These are phyloP conservation scores for Melieria picta DNA, from an alignment of 2,888 invertebrate genomes.

Conservation along the genomic window DNA sequence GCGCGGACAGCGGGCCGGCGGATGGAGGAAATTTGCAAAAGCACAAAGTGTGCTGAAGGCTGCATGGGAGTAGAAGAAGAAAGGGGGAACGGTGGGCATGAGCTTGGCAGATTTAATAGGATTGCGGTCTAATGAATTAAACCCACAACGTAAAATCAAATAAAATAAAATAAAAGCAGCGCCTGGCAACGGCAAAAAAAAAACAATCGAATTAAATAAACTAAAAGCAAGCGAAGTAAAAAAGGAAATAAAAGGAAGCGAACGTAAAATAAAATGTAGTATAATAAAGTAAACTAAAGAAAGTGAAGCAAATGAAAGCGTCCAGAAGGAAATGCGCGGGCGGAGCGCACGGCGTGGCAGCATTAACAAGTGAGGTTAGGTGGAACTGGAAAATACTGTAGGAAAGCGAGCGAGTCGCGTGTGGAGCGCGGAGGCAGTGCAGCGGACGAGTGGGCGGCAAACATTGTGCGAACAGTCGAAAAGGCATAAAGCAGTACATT, in stretches of 20 bases:
- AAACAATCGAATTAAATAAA: background rate
- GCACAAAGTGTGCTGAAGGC: too few species aligned
- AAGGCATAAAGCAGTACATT: too few species aligned
- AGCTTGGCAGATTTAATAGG: slow-evolving; percentile 49
- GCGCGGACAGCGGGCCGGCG: too few species aligned
- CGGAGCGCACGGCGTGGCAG: background rate
- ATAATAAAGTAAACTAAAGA: slow-evolving; percentile 12
- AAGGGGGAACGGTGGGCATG: background rate
- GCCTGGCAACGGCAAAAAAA: slow-evolving; percentile 20
- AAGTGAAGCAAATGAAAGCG: slow-evolving; percentile 28
- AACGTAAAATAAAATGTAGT: slow-evolving; percentile 32
- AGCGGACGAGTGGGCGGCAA: too few species aligned
- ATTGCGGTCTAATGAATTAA: slow-evolving; percentile 55
- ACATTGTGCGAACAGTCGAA: too few species aligned
- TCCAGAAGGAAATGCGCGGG: background rate
- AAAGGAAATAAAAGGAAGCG: slow-evolving; percentile 14
- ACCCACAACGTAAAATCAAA: slow-evolving; percentile 34
- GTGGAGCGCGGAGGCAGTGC: too few species aligned
- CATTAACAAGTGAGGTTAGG: too few species aligned
- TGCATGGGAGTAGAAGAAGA: too few species aligned
- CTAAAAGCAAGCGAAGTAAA: too few species aligned
- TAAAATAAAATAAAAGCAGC: slow-evolving; percentile 21
- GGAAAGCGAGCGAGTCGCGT: too few species aligned
- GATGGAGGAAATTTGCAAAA: too few species aligned
- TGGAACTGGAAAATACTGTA: too few species aligned